Conservation (phyloP, 2,888 invertebrate genomes). For the Pristionchus fissidentatus region DNA sequence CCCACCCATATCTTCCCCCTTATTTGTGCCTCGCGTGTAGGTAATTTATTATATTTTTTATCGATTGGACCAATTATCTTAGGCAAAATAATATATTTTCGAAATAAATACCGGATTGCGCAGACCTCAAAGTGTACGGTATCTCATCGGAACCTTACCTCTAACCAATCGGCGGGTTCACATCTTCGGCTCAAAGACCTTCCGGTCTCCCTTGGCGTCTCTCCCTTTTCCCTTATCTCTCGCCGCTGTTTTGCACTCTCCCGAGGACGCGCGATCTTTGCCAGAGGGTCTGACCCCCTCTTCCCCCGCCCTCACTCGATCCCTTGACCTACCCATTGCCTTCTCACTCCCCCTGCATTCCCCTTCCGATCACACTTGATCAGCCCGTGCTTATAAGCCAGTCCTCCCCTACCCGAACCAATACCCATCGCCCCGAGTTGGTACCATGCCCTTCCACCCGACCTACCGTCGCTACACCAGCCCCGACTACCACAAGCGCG, state of each 20-base stretch:
- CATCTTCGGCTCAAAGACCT: background rate
- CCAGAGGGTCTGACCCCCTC: background rate
- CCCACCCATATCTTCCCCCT: too few species aligned
- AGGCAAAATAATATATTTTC: background rate
- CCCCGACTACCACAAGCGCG: background rate
- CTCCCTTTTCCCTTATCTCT: background rate
- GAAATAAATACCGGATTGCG: too few species aligned
- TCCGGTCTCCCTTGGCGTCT: background rate
- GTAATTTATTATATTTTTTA: too few species aligned
- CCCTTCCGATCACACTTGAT: background rate
- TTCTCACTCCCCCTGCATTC: background rate
- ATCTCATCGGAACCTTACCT: background rate
- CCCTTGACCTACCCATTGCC: constrained; percentile 2
- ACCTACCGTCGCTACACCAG: background rate
- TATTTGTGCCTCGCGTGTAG: too few species aligned
- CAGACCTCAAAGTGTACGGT: background rate
- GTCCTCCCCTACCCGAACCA: background rate
- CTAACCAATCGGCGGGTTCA: background rate
- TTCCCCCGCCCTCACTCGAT: background rate
- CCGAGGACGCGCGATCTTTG: background rate
- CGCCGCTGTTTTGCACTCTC: background rate
- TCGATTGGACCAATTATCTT: too few species aligned
- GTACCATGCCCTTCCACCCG: background rate
- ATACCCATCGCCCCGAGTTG: too few species aligned
- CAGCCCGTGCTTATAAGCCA: background rate